Conservation (phyloP, 2,797 vertebrate species). For the Periparus ater region DNA sequence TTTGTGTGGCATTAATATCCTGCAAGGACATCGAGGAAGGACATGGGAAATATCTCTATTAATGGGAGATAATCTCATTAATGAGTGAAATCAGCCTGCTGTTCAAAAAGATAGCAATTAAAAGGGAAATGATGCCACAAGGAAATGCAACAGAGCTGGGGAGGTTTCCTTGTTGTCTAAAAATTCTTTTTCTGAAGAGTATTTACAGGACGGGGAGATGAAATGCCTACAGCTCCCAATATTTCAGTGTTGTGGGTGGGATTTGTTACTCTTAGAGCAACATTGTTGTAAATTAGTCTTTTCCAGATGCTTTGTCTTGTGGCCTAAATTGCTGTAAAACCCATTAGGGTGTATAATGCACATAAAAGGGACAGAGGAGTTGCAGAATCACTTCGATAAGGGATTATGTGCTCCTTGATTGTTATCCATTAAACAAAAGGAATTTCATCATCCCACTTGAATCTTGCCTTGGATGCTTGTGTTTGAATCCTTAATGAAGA, state of each 20-base stretch:
- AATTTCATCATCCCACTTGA: constrained; percentile 65
- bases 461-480: constrained; percentile 9
- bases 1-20: neutral
- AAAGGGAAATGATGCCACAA: neutral
- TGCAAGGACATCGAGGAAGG: neutral
- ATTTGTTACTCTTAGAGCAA: neutral
- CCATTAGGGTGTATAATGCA: constrained; percentile 71
- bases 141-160: neutral
- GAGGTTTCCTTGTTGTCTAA: neutral
- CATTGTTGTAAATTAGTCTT: constrained; percentile 57
- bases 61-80: constrained; percentile 13
- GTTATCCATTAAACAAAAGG: constrained; percentile 61
- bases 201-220: neutral
- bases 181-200: neutral
- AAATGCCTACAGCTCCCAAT: neutral
- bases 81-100: neutral
- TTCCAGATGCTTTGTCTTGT: constrained; percentile 71
- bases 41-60: neutral
- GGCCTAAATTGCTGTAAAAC: constrained; percentile 66
- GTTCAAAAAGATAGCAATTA: neutral
- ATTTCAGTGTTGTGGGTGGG: constrained; percentile 17
- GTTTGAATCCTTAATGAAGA: constrained; percentile 44
- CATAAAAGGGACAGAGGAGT: constrained; percentile 59
- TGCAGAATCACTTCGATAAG: constrained; percentile 12
- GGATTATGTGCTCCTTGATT: constrained; percentile 65